A percentile compares a stretch with the other conserved stretches of the same genome.
Evolutionary conservation across 1,140 invertebrate species (phyloP).

Genomic region (Batillaria attramentaria): DNA sequence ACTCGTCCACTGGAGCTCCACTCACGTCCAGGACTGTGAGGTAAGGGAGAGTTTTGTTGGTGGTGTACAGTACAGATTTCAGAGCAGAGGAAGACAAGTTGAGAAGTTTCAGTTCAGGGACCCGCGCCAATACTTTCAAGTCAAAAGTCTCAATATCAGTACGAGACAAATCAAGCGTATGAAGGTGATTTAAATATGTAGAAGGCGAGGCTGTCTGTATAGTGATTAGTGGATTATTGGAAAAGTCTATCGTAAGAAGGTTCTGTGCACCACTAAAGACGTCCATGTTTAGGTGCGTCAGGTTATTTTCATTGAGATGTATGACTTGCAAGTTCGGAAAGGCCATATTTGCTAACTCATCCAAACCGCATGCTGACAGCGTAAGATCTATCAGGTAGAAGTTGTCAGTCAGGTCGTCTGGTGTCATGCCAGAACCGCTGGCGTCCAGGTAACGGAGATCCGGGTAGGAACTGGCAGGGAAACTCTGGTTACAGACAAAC

Average conservation of each 20-base stretch:
- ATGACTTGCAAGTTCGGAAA: not conserved
- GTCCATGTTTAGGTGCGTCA: not conserved
- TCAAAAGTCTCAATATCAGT: not conserved
- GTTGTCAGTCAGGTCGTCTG: not conserved
- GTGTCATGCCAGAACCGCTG: not conserved
- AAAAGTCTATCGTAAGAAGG: slow-evolving; percentile 12
- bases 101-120: not conserved
- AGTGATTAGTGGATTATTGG: slow-evolving; percentile 3
- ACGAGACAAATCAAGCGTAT: not conserved
- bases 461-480: not conserved
- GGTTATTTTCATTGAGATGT: slow-evolving; percentile 29
- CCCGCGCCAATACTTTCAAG: not conserved
- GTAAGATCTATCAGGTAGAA: slow-evolving; percentile 5
- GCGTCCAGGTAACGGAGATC: slow-evolving; percentile 1
- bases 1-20: not conserved
- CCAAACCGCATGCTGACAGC: not conserved
- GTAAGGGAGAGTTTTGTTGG: not conserved
- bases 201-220: not conserved
- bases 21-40: not conserved
- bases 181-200: slow-evolving; percentile 3
- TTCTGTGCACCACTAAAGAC: slow-evolving; percentile 11
- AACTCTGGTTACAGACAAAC: not conserved
- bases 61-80: not conserved
- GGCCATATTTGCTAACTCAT: not conserved
- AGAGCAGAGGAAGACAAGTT: not conserved